These are phyloP conservation scores for Crocuta crocuta DNA, from an alignment of 2,113 vertebrate species.

Conservation along the genomic window DNA sequence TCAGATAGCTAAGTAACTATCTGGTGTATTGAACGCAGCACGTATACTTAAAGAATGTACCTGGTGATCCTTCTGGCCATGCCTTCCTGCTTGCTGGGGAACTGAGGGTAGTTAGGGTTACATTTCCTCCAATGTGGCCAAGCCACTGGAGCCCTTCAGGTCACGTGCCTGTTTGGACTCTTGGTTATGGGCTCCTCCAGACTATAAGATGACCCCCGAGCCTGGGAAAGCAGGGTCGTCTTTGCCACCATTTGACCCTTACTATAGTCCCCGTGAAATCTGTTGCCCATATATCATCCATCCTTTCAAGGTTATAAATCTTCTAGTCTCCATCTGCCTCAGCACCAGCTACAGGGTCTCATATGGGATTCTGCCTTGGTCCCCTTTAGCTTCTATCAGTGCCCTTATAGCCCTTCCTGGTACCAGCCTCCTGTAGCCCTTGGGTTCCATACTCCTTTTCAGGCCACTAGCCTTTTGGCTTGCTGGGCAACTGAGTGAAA, in stretches of 20 bases:
- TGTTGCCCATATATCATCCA: neutral
- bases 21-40: neutral
- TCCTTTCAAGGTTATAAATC: neutral
- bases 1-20: neutral
- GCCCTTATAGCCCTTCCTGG: neutral
- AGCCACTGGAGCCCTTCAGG: neutral
- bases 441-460: neutral
- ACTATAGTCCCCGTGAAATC: neutral
- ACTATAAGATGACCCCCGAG: neutral
- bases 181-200: neutral
- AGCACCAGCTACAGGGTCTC: neutral
- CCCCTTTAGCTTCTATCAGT: neutral
- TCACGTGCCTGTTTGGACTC: neutral
- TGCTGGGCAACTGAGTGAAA: neutral
- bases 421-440: neutral
- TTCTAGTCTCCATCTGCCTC: neutral
- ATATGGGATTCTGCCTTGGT: neutral
- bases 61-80: neutral
- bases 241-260: neutral
- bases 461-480: neutral
- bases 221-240: neutral
- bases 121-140: neutral
- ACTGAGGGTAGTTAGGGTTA: neutral
- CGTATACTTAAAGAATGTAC: neutral
- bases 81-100: neutral